Base-by-base conservation (phyloP, 2,113 vertebrate genomes). In the Dipodomys ordii region DNA sequence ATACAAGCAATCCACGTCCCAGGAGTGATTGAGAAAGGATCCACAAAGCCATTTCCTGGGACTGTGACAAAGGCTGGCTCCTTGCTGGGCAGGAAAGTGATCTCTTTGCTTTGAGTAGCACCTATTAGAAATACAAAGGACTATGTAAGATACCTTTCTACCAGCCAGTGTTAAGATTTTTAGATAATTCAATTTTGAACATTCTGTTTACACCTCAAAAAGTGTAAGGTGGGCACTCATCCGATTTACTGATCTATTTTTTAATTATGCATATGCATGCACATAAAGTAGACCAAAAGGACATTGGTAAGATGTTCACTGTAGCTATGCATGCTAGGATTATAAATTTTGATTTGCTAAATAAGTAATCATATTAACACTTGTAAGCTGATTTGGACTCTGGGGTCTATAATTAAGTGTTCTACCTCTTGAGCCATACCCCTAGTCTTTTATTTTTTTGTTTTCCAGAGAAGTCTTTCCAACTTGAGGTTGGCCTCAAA, bases 41-140 rank as follows among this genome's bases (percentile, higher is more conserved):
- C 98, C 83, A 98, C 96, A 64, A 98, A 99, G 91, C 98, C 98
- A 64, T 98, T 98, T 97, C 99, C 98, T 6, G 99, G 99, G 95
- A 99, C 96, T 0, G 99, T 99, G 91, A 99, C 96, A 97, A 99
- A 99, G 79, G 99, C 97, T 23, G 99, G 99, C 60, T 98, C 97
- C 68, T 96, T 98, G 94, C 98, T 99, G 0, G 97, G 96, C 27
- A 98, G 98, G 96, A 99, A 99, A 95, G 98, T 96, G 93, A 99
- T 98, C 60, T 99, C 98, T 97, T 98, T 99, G 91, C 98, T 98
- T 96, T 99, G 99, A 80, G 97, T 62, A 92, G 97, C 73, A 98
- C 98, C 99, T 99, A 95, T 76, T 69, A 97, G 92, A 16, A 92
- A 80, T 28, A 91, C 91, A 92, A 93, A 94, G 46, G 88, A 87